Evolutionary conservation across 2,888 invertebrate genomes (phyloP), one percentile per base, ranked within the genome.

Genomic region (Harpalus rufipes): DNA sequence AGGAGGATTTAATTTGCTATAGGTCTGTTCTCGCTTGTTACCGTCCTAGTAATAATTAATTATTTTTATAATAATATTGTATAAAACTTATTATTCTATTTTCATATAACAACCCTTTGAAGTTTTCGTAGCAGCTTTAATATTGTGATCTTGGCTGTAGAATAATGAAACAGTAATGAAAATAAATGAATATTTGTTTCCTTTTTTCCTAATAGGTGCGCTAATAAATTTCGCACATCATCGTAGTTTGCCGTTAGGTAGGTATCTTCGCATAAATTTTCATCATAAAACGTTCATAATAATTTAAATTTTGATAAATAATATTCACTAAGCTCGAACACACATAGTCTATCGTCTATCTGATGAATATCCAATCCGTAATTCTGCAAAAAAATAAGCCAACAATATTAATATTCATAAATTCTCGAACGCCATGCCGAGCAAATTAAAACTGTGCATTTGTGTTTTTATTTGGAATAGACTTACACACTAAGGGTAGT

Each of bases 301-400:
- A 44, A 74, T 74, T 74, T 74, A 51, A 68, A 41, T 68, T 74
- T 74, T 74, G 44, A 74, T 74, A 74, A 74, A 44, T 74, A 74
- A 74, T 74, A 74, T 74, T 74, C 72, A 14, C 6, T 44, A 74
- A 74, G 44, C 44, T 39, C 44, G 18, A 44, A 8, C 44, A 12
- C 16, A 74, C 44, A 51, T 44, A 74, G 72, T 74, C 72, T 74
- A 74, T n/a, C n/a, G n/a, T n/a, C n/a, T n/a, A n/a, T n/a, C n/a
- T n/a, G n/a, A 74, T 74, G 72, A 74, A 74, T 74, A 74, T 74
- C 72, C 72, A 74, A 74, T 74, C 72, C 72, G 16, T 74, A 74
- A 74, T 74, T 44, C 25, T 18, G 72, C 72, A 44, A 51, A 51
- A 74, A 74, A 74, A 74, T 74, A 44, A 16, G 72, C 44, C 72